phyloP scores from a whole-genome alignment of 2,888 invertebrate genomes.

The Nysson spinosus region DNA sequence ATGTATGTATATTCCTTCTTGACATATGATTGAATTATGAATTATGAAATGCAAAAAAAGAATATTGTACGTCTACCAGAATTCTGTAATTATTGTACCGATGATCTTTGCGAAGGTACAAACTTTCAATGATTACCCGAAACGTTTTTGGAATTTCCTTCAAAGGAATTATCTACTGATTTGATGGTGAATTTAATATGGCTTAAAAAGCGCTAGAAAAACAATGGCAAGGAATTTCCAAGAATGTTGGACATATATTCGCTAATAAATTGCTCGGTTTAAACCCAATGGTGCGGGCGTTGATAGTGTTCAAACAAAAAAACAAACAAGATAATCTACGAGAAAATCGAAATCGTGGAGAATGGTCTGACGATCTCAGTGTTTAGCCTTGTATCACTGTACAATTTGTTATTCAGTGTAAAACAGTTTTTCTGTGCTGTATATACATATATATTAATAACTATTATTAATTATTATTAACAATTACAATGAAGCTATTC shows the following conservation, averaged over 20 bases:
- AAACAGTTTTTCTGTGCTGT: conserved; percentile 64
- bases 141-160: conserved; percentile 26
- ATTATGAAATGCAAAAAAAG: conserved; percentile 5
- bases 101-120: no score
- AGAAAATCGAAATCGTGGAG: conserved; percentile 20
- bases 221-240: conserved; percentile 4
- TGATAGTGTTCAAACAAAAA: conserved; percentile 19
- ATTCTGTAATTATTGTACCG: conserved; percentile 17
- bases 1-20: not conserved
- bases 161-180: no score
- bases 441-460: conserved; percentile 61
- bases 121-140: conserved; percentile 1
- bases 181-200: not conserved
- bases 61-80: conserved; percentile 1
- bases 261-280: conserved; percentile 13
- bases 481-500: conserved; percentile 53
- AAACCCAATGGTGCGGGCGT: conserved; percentile 20
- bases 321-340: conserved; percentile 1
- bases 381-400: conserved; percentile 66
- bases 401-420: conserved; percentile 71
- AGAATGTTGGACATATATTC: conserved; percentile 29
- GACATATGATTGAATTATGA: not conserved
- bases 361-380: conserved; percentile 61
- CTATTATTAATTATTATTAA: conserved; percentile 61
- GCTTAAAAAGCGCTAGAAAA: no score